These are phyloP conservation scores for Amia ocellicauda DNA, from an alignment of 2,113 vertebrate species.

Conservation along the genomic window DNA sequence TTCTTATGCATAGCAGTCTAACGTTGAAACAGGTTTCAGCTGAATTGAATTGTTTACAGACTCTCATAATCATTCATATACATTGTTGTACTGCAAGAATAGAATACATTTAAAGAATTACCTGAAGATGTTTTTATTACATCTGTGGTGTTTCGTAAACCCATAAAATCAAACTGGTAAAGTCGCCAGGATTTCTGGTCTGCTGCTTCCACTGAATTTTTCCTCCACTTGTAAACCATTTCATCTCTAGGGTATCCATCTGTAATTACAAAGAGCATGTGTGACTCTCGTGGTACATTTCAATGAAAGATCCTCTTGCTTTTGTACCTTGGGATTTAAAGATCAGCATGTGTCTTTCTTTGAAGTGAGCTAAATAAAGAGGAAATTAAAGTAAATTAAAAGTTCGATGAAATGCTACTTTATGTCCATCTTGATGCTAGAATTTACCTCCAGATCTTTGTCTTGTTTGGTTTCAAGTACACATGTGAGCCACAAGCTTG, in stretches of 20 bases:
- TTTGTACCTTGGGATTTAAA: conserved; percentile 33
- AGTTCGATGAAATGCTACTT: conserved; percentile 42
- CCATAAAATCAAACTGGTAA: conserved; percentile 97
- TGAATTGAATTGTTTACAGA: too few relatives aligned
- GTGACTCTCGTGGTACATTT: conserved; percentile 32
- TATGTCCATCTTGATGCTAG: conserved; percentile 41
- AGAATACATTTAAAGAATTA: conserved; percentile 54
- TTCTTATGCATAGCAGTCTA: too few relatives aligned
- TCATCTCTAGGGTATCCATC: conserved; percentile 95
- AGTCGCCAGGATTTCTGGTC: conserved; percentile 95
- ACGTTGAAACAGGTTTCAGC: too few relatives aligned
- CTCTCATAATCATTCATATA: too few relatives aligned
- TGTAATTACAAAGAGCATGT: conserved; percentile 63
- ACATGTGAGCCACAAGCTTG: too few relatives aligned
- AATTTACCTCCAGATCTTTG: conserved; percentile 41
- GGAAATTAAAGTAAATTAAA: conserved; percentile 45
- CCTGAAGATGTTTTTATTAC: conserved; percentile 85
- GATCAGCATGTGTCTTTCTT: conserved; percentile 39
- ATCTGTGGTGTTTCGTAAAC: conserved; percentile 87
- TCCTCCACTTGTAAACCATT: conserved; percentile 95
- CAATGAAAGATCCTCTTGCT: conserved; percentile 44
- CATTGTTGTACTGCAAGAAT: too few relatives aligned
- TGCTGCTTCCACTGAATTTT: conserved; percentile 88
- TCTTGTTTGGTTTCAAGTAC: conserved; percentile 21
- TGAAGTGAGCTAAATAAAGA: conserved; percentile 49